These are phyloP conservation scores for Julus scanicus DNA, from an alignment of 2,888 invertebrate genomes.

Conservation along the genomic window DNA sequence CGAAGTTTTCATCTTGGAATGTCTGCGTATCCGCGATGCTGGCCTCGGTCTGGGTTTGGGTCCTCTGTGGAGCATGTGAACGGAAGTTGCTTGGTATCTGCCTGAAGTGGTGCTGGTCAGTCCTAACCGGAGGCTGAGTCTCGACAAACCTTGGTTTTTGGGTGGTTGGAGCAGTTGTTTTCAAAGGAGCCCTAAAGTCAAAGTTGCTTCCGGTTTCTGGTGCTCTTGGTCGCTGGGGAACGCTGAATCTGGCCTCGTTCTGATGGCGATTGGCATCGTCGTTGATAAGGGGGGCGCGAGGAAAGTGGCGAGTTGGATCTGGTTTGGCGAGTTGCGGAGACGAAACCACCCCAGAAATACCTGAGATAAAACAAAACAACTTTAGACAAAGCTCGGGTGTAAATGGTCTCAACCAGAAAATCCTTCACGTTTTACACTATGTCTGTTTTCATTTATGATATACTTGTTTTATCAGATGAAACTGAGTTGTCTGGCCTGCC, in stretches of 20 bases:
- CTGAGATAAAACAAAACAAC: background rate
- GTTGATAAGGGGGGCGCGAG: background rate
- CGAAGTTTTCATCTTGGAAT: slow-evolving; percentile 41
- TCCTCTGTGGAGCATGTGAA: background rate
- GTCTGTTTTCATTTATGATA: background rate
- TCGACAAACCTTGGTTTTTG: background rate
- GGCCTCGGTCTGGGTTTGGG: background rate
- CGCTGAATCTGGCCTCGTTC: slow-evolving; percentile 41
- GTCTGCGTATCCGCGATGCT: background rate
- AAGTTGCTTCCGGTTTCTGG: slow-evolving; percentile 27
- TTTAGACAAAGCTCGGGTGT: background rate
- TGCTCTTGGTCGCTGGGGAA: background rate
- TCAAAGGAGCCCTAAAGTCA: background rate
- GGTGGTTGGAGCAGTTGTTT: background rate
- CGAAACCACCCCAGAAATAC: slow-evolving; percentile 16
- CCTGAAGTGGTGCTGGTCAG: background rate
- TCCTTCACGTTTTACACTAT: background rate
- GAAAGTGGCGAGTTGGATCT: background rate
- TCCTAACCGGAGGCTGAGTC: background rate
- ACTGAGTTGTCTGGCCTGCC: background rate
- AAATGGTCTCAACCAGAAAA: background rate
- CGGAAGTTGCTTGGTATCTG: background rate
- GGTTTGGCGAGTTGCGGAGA: slow-evolving; percentile 7
- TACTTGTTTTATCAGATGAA: background rate
- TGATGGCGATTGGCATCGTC: background rate